Percentiles rank a stretch among this genome's conserved stretches.
phyloP scores from a whole-genome alignment of 2,888 invertebrate species.

The Invenusta paracnida region DNA sequence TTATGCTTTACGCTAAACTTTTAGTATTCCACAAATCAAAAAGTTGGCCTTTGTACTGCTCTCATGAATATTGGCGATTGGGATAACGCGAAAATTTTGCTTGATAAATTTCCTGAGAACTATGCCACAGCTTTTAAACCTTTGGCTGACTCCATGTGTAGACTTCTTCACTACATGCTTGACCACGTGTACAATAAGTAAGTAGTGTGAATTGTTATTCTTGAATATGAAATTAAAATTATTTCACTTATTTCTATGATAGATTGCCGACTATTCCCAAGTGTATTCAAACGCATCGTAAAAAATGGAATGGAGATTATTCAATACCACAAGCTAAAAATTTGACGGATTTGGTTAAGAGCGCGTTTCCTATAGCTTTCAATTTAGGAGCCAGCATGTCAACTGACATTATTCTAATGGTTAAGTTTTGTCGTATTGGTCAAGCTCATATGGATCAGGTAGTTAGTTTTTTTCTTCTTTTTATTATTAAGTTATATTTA shows the following conservation, averaged over 20 bases:
- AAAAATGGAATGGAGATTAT: slow-evolving; percentile 30
- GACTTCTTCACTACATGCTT: slow-evolving; percentile 75
- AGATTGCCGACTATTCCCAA: background rate
- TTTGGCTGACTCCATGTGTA: slow-evolving; percentile 73
- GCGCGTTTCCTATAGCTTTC: slow-evolving; percentile 78
- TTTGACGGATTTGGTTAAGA: slow-evolving; percentile 57
- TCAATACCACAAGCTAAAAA: slow-evolving; percentile 40
- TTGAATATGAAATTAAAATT: background rate
- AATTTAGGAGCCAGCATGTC: slow-evolving; percentile 81
- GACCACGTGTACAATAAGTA: slow-evolving; percentile 78
- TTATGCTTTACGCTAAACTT: too few species aligned
- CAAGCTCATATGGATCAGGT: slow-evolving; percentile 62
- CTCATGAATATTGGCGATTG: slow-evolving; percentile 81
- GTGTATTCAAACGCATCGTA: background rate
- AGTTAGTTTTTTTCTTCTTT: too few species aligned
- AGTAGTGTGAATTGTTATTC: slow-evolving; percentile 52
- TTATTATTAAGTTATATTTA: background rate
- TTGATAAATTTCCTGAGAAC: slow-evolving; percentile 74
- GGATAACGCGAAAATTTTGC: slow-evolving; percentile 75
- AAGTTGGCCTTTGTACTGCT: slow-evolving; percentile 84
- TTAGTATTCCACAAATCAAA: slow-evolving; percentile 70
- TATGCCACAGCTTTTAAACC: slow-evolving; percentile 74
- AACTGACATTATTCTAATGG: slow-evolving; percentile 78
- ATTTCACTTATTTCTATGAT: background rate
- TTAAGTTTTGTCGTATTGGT: slow-evolving; percentile 70